Evolutionary conservation across 2,888 invertebrate genomes (phyloP).

Genomic region (Harpalus rufipes): DNA sequence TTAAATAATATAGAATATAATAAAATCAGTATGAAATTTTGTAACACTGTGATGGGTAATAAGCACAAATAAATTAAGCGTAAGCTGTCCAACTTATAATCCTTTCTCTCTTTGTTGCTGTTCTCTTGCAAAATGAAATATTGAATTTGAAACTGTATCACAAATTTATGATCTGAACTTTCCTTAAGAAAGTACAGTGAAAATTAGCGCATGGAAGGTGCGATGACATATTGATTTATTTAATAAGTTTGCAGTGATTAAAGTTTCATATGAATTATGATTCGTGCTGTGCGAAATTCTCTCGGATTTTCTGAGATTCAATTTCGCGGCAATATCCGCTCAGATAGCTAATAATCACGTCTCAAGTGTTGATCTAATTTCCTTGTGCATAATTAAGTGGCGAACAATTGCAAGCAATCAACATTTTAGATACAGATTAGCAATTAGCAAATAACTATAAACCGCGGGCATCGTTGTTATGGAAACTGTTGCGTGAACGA

Average conservation of each 20-base stretch:
- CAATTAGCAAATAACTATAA: neutral
- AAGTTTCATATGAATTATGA: conserved; percentile 27
- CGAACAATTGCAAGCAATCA: conserved; percentile 16
- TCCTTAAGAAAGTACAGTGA: conserved; percentile 6
- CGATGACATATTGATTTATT: conserved; percentile 35
- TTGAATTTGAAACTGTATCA: conserved; percentile 9
- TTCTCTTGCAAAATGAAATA: neutral
- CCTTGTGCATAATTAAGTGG: conserved; percentile 28
- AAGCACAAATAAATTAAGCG: too few species aligned
- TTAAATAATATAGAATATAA: too few species aligned
- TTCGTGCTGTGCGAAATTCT: conserved; percentile 9
- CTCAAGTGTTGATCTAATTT: conserved; percentile 38
- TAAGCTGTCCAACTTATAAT: too few species aligned
- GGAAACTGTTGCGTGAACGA: too few species aligned
- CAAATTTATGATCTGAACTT: conserved; percentile 27
- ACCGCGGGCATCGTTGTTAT: neutral
- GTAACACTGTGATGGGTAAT: too few species aligned
- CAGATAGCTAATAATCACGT: conserved; percentile 29
- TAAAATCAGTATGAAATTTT: too few species aligned
- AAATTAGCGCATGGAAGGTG: conserved; percentile 13
- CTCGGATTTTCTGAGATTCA: neutral
- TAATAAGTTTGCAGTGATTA: conserved; percentile 24
- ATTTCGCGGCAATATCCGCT: conserved; percentile 15
- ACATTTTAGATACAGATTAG: conserved; percentile 3
- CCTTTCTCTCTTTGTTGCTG: neutral